Evolutionary conservation across 2,797 vertebrate genomes (phyloP).

Genomic region (Artibeus jamaicensis): DNA sequence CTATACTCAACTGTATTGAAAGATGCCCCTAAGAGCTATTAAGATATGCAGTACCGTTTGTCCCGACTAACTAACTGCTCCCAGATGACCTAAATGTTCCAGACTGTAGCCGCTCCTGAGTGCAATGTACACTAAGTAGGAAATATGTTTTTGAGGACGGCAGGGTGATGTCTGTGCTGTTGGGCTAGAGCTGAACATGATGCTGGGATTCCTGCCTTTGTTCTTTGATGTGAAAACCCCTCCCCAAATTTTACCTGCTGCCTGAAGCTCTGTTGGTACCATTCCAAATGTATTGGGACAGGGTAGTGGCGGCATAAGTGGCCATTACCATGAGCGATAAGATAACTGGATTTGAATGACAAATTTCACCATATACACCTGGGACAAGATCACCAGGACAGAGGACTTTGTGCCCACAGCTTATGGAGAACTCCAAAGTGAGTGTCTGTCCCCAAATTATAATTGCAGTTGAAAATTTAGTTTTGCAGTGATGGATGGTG

Average conservation of each 20-base stretch:
- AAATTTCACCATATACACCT: not conserved
- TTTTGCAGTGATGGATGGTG: not conserved
- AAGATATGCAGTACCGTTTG: conserved; percentile 50
- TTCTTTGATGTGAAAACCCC: not conserved
- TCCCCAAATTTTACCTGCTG: not conserved
- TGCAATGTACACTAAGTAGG: conserved; percentile 7
- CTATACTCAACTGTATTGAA: conserved; percentile 52
- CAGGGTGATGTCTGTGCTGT: not conserved
- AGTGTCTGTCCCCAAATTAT: not conserved
- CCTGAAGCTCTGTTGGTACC: not conserved
- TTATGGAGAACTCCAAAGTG: not conserved
- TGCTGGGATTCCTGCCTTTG: not conserved
- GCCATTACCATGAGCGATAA: not conserved
- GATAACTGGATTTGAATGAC: not conserved
- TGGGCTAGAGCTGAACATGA: not conserved
- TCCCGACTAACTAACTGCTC: conserved; percentile 18
- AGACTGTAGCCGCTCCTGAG: conserved; percentile 10
- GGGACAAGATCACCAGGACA: not conserved
- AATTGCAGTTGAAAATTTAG: not conserved
- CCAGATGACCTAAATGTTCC: conserved; percentile 54
- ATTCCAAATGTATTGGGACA: not conserved
- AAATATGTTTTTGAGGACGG: not conserved
- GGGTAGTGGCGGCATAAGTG: not conserved
- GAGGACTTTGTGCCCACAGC: not conserved
- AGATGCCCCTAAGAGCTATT: conserved; percentile 66